phyloP scores from a whole-genome alignment of 2,113 vertebrate genomes.

The Dipodomys stephensi region DNA sequence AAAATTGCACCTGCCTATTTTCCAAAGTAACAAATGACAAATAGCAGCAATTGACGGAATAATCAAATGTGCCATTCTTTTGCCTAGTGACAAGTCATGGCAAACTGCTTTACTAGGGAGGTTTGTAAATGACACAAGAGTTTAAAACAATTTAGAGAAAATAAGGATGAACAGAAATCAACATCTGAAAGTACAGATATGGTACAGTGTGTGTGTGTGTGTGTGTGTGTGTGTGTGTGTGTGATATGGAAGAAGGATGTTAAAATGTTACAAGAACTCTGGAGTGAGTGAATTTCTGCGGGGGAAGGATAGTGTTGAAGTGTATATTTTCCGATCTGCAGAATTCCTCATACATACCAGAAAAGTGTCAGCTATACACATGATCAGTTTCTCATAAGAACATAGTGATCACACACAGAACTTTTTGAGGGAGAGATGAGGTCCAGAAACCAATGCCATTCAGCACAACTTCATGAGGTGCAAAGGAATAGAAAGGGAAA shows the following conservation, averaged over 20 bases:
- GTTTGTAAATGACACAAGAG: neutral
- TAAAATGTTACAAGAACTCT: neutral
- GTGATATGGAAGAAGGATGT: neutral
- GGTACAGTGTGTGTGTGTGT: neutral
- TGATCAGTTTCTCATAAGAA: neutral
- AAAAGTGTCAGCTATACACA: neutral
- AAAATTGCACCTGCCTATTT: neutral
- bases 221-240: neutral
- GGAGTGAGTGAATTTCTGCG: neutral
- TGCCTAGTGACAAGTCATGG: neutral
- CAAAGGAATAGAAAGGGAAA: neutral
- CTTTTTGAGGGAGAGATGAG: neutral
- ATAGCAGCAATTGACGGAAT: neutral
- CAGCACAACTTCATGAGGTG: neutral
- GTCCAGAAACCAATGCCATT: neutral
- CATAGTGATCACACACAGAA: neutral
- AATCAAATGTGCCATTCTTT: neutral
- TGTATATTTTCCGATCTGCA: neutral
- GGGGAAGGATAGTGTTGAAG: neutral
- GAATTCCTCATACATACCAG: neutral
- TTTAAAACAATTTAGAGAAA: conserved; percentile 38
- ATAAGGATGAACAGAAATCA: neutral
- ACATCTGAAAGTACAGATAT: neutral
- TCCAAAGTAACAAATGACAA: conserved; percentile 23
- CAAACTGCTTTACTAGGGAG: neutral